These are phyloP conservation scores for Ondatra zibethicus DNA, from an alignment of 2,113 vertebrate species.

Conservation along the genomic window DNA sequence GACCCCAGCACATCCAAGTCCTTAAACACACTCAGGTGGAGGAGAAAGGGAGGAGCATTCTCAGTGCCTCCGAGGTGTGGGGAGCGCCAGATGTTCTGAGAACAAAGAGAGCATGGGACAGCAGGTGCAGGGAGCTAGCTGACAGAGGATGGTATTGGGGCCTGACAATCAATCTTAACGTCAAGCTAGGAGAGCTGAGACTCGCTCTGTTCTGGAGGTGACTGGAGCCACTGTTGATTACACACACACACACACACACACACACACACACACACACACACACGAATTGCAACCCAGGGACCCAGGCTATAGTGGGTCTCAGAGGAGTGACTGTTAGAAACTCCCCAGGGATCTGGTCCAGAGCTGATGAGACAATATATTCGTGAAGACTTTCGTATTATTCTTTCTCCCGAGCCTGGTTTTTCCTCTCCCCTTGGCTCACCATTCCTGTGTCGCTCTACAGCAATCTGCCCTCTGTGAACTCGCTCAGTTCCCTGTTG, in stretches of 20 bases:
- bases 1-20: not conserved
- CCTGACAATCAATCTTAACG: not conserved
- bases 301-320: not conserved
- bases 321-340: no score
- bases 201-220: not conserved
- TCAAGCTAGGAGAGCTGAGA: not conserved
- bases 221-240: not conserved
- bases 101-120: not conserved
- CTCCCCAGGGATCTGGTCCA: not conserved
- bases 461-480: not conserved
- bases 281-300: not conserved
- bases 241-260: not conserved
- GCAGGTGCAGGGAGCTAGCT: accelerated
- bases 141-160: not conserved
- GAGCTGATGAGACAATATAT: not conserved
- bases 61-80: no score
- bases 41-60: not conserved
- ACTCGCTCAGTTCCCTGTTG: not conserved
- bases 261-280: not conserved
- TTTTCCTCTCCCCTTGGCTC: not conserved
- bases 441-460: not conserved
- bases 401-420: not conserved
- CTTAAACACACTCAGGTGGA: not conserved
- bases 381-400: not conserved
- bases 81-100: not conserved